Percentiles rank a stretch among this genome's conserved stretches.
These are phyloP conservation scores for Leptobrachium leishanense DNA, from an alignment of 2,113 vertebrate genomes.

Conservation along the genomic window DNA sequence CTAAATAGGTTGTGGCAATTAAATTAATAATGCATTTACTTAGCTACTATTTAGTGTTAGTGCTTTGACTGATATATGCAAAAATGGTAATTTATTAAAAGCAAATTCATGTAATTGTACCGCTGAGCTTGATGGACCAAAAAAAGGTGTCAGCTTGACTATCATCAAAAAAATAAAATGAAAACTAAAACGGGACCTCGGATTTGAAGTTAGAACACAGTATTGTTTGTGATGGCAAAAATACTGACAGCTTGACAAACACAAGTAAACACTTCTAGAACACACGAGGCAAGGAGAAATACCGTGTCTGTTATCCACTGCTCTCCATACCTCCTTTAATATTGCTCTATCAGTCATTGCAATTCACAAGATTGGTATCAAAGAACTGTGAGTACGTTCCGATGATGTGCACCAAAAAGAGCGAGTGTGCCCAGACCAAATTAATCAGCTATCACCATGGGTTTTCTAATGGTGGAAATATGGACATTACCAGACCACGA, in stretches of 20 bases:
- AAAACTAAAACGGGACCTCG: constrained; percentile 64
- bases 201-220: constrained; percentile 45
- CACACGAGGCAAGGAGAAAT: constrained; percentile 28
- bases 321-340: constrained; percentile 33
- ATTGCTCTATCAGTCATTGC: constrained; percentile 43
- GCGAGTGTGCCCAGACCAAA: constrained; percentile 34
- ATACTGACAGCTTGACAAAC: constrained; percentile 45
- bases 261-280: constrained; percentile 36
- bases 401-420: constrained; percentile 33
- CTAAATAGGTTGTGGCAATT: constrained; percentile 78
- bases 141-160: constrained; percentile 90
- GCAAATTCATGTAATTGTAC: constrained; percentile 92
- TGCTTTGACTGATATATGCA: constrained; percentile 96
- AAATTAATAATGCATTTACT: constrained; percentile 98
- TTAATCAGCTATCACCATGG: constrained; percentile 24
- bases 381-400: constrained; percentile 42
- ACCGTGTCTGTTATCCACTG: constrained; percentile 16
- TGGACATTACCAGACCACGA: neutral
- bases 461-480: constrained; percentile 22
- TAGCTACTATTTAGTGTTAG: constrained; percentile 86
- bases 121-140: constrained; percentile 89
- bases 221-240: constrained; percentile 49
- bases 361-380: constrained; percentile 45
- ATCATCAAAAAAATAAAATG: constrained; percentile 73
- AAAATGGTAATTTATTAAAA: constrained; percentile 98